phyloP scores from a whole-genome alignment of 2,888 invertebrate genomes.

The Monopis laevigella region DNA sequence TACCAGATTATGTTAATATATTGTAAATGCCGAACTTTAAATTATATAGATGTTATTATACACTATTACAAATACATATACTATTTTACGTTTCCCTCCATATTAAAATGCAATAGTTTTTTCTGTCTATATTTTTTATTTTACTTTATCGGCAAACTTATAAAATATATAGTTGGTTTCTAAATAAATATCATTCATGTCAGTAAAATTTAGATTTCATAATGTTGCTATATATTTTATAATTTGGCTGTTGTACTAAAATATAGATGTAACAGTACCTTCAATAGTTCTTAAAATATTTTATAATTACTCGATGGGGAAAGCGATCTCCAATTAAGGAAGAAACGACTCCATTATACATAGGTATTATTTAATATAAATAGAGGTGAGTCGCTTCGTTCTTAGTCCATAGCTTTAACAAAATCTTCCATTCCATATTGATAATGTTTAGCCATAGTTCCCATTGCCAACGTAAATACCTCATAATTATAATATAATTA shows the following conservation, averaged over 20 bases:
- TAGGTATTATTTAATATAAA: constrained; percentile 21
- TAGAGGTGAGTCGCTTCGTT: constrained; percentile 38
- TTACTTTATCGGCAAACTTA: constrained; percentile 3
- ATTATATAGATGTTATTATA: constrained; percentile 57
- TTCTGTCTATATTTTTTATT: constrained; percentile 16
- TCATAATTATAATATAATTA: constrained; percentile 30
- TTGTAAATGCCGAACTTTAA: constrained; percentile 51
- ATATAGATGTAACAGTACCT: constrained; percentile 32
- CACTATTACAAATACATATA: constrained; percentile 48
- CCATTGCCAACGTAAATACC: constrained; percentile 52
- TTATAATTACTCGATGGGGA: constrained; percentile 50
- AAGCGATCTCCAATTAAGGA: constrained; percentile 34
- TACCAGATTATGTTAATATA: constrained; percentile 25
- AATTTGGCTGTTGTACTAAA: constrained; percentile 12
- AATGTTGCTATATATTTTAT: constrained; percentile 11
- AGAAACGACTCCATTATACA: constrained; percentile 38
- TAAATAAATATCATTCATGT: background rate
- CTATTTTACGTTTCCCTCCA: constrained; percentile 61
- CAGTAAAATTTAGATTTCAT: background rate
- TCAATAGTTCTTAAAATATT: constrained; percentile 50
- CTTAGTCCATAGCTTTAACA: constrained; percentile 61
- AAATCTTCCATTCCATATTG: constrained; percentile 56
- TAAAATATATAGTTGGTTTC: constrained; percentile 4
- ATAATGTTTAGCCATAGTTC: constrained; percentile 51
- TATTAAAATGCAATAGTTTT: constrained; percentile 63